Base-by-base conservation (phyloP, 2,888 invertebrate species). In the Nomada lathburiana region DNA sequence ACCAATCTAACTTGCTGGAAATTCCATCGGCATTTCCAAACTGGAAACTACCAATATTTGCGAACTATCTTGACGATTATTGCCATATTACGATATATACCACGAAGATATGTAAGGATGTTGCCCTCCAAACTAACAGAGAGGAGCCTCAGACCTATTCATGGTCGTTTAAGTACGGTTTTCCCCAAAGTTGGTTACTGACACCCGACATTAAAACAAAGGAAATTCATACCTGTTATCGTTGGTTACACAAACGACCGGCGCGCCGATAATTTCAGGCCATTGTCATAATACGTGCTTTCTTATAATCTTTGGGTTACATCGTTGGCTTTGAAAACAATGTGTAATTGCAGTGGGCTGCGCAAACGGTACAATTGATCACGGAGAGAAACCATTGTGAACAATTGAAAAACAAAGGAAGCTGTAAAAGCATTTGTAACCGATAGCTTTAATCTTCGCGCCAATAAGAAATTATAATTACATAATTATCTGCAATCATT, bases 11-110 rank as follows among this genome's bases (percentile, higher is more conserved):
- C 63, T 84, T 81, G 73, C 62, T 65, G 87, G 86, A 83, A 88
- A 88, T 86, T 76, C 87, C 87, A 50, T 16, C 26, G 74, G 76
- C 67, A 85, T 82, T 85, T 83, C 80, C 81, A 68, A 82, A 65
- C 47, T 60, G 47, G 52, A 64, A 63, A 26, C 36, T 55, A 13
- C 47, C 57, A 23, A 74, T 78, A 53, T 62, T 47, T 72, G 44
- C 50, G 60, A n/a, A 13, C 53, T 65, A 52, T 68, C 53, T 60
- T 18, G 20, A 1, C 0, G n/a, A 11, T 20, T 20, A 23, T 73
- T 82, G 63, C 42, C 29, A 4, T n/a, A 53, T 63, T 47, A 55
- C 18, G 52, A 55, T 68, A 78, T n/a, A 62, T 16, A 57, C 53
- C 13, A 5, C 57, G 71, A 72, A 84, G 52, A 81, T 83, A 59